Evolutionary conservation across 2,113 vertebrate species (phyloP).

Genomic region (Lethenteron camtschaticum): DNA sequence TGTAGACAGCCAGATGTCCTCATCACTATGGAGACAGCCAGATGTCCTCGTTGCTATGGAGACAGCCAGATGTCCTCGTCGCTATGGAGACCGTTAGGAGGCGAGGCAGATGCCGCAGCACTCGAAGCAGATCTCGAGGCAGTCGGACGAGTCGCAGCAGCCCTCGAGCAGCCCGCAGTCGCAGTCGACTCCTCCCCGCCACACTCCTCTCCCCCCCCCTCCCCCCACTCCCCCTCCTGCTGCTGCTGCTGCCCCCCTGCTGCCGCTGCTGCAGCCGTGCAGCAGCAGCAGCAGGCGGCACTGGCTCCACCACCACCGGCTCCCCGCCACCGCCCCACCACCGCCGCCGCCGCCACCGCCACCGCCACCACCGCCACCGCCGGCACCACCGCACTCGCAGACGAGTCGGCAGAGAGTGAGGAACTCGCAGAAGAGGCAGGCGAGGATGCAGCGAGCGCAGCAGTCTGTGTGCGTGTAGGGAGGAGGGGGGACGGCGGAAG

Average conservation of each 20-base stretch:
- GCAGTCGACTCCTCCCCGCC: slow-evolving; percentile 83
- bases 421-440: slow-evolving; percentile 96
- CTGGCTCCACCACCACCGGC: not conserved
- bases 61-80: too few species aligned
- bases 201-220: slow-evolving; percentile 49
- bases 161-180: slow-evolving; percentile 97
- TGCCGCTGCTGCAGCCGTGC: slow-evolving; percentile 65
- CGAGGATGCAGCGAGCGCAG: slow-evolving; percentile 93
- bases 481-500: not conserved
- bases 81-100: slow-evolving; percentile 26
- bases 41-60: too few species aligned
- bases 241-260: slow-evolving; percentile 15
- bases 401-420: slow-evolving; percentile 85
- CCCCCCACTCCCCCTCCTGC: too few species aligned
- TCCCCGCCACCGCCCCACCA: not conserved
- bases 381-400: slow-evolving; percentile 40
- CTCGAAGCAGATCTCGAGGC: slow-evolving; percentile 99
- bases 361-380: not conserved
- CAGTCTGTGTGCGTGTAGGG: slow-evolving; percentile 32
- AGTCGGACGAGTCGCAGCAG: slow-evolving; percentile 95
- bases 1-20: too few species aligned
- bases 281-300: slow-evolving; percentile 53
- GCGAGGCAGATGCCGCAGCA: slow-evolving; percentile 97
- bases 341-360: slow-evolving; percentile 24
- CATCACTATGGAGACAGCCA: too few species aligned